Evolutionary conservation across 2,888 invertebrate genomes (phyloP).

Genomic region (Linnaemya tessellans): DNA sequence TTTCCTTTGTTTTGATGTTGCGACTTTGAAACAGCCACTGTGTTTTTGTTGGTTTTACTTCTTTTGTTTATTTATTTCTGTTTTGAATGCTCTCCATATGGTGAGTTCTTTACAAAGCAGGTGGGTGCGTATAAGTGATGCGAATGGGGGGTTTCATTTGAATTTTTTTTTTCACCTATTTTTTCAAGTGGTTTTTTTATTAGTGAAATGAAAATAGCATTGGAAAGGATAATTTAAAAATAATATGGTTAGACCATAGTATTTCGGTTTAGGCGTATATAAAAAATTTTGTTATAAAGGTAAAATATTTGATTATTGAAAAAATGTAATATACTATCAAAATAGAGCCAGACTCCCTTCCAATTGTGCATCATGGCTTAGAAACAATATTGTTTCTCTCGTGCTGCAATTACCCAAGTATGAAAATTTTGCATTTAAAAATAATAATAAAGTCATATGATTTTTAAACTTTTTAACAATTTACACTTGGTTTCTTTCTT

Average conservation of each 20-base stretch:
- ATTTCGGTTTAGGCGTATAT: neutral
- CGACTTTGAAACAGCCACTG: constrained; percentile 54
- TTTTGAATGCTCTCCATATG: neutral
- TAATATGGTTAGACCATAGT: neutral
- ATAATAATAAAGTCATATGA: no score
- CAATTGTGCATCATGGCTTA: no score
- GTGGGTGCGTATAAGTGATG: neutral
- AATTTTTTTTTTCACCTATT: neutral
- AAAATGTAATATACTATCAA: no score
- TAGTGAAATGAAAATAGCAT: neutral
- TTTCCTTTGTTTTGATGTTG: constrained; percentile 17
- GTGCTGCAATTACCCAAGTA: no score
- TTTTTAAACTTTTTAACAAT: no score
- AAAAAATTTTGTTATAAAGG: no score
- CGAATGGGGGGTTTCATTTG: neutral
- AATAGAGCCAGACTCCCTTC: no score
- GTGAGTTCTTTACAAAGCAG: neutral
- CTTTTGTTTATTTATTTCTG: no score
- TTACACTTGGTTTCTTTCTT: neutral
- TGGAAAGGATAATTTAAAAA: neutral
- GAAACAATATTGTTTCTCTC: no score
- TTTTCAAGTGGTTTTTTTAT: neutral
- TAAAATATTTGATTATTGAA: no score
- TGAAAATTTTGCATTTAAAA: no score
- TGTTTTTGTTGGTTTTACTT: constrained; percentile 8